phyloP scores from a whole-genome alignment of 2,797 vertebrate genomes.

The Anguilla obscura region DNA sequence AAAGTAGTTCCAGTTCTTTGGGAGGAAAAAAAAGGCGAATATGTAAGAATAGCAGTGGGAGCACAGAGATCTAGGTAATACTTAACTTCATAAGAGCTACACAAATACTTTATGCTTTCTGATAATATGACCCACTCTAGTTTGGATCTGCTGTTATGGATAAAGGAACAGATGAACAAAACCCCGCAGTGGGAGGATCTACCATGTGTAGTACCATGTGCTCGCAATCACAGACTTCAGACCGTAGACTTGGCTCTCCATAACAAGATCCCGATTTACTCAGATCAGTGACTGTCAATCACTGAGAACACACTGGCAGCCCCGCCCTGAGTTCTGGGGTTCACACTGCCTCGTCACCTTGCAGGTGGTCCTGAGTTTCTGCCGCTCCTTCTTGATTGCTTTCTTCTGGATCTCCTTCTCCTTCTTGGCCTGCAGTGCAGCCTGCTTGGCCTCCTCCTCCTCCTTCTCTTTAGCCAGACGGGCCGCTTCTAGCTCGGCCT shows the following conservation, averaged over 20 bases:
- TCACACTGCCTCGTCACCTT: slow-evolving; percentile 73
- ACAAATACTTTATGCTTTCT: background rate
- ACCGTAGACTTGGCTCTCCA: background rate
- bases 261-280: background rate
- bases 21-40: slow-evolving; percentile 22
- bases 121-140: background rate
- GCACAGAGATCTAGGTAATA: background rate
- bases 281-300: background rate
- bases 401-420: slow-evolving; percentile 99
- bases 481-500: slow-evolving; percentile 87
- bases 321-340: background rate
- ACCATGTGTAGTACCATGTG: background rate
- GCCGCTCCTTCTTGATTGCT: slow-evolving; percentile 96
- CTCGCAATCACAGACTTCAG: background rate
- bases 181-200: background rate
- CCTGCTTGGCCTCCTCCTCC: slow-evolving; percentile 90
- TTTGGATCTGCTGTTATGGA: background rate
- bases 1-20: slow-evolving; percentile 97
- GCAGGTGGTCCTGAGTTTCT: slow-evolving; percentile 93
- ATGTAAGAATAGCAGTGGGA: background rate
- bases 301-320: background rate
- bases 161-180: background rate
- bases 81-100: background rate
- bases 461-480: slow-evolving; percentile 91
- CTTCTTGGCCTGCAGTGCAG: slow-evolving; percentile 86